These are phyloP conservation scores for Drosophila virilis DNA, from an alignment of 1,140 invertebrate species.

Conservation along the genomic window DNA sequence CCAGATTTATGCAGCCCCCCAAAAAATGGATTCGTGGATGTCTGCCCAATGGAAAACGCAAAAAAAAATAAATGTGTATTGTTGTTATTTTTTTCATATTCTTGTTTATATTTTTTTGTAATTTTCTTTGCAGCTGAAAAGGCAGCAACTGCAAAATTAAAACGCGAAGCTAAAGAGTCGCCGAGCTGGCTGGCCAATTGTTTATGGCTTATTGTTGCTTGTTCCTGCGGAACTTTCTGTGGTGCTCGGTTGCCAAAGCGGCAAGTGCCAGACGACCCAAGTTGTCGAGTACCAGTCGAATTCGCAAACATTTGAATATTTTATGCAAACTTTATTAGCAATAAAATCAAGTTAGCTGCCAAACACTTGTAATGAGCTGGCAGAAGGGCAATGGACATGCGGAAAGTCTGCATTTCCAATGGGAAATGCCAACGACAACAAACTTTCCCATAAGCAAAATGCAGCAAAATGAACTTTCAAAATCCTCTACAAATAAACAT, in stretches of 20 bases:
- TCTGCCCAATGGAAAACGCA: constrained; percentile 16
- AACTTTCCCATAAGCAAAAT: not conserved
- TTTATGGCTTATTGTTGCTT: constrained; percentile 67
- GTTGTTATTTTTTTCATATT: not conserved
- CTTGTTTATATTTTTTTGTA: constrained; percentile 4
- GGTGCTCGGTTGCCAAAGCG: not conserved
- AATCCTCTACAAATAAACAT: not conserved
- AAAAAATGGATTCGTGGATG: constrained; percentile 50
- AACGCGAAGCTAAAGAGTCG: constrained; percentile 31
- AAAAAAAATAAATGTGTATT: constrained; percentile 23
- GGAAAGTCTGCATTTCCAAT: constrained; percentile 10
- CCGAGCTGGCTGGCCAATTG: constrained; percentile 58
- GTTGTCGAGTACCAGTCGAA: not conserved
- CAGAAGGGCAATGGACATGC: constrained; percentile 8
- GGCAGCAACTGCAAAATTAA: constrained; percentile 42
- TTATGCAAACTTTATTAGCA: constrained; percentile 65
- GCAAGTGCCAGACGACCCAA: constrained; percentile 6
- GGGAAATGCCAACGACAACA: constrained; percentile 6
- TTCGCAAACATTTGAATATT: constrained; percentile 54
- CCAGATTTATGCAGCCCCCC: constrained; percentile 66
- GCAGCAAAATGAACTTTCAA: not conserved
- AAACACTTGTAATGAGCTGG: constrained; percentile 53
- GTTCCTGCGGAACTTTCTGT: constrained; percentile 11
- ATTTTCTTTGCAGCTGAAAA: constrained; percentile 34
- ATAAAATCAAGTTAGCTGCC: constrained; percentile 52